Evolutionary conservation across 53 echinoderm and acorn worm species (phyloP).

Genomic region (Echinarachnius parma): DNA sequence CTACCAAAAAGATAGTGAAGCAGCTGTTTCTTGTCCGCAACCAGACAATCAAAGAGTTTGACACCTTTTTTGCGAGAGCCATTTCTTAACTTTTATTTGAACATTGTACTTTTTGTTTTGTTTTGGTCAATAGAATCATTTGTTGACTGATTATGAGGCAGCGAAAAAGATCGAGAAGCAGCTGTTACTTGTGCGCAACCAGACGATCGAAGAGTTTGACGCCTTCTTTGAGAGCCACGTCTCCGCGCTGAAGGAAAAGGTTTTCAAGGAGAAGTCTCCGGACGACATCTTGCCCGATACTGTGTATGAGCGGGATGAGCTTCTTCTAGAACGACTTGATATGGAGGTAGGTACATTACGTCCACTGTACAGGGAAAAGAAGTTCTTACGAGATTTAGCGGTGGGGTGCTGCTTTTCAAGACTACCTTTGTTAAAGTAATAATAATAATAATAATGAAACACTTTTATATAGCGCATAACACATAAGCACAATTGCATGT

Average conservation of each 20-base stretch:
- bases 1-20: slow-evolving; percentile 87
- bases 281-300: slow-evolving; percentile 33
- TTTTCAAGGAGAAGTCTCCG: slow-evolving; percentile 46
- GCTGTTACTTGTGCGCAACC: slow-evolving; percentile 81
- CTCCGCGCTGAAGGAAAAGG: slow-evolving; percentile 53
- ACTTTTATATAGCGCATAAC: no score
- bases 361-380: no score
- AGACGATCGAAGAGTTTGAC: slow-evolving; percentile 95
- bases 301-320: slow-evolving; percentile 64
- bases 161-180: slow-evolving; percentile 94
- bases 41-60: slow-evolving; percentile 93
- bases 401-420: no score
- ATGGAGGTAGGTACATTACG: slow-evolving; percentile 78
- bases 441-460: no score
- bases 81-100: no score
- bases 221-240: slow-evolving; percentile 80
- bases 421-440: no score
- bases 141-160: slow-evolving; percentile 77
- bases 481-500: no score
- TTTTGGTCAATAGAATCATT: slow-evolving; percentile 73
- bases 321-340: slow-evolving; percentile 67
- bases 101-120: no score
- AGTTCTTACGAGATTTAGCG: no score
- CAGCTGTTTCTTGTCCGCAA: slow-evolving; percentile 87
- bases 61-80: slow-evolving; percentile 76